Evolutionary conservation across 2,797 vertebrate genomes (phyloP), one percentile per base, ranked within the genome.

Genomic region (Cirrhinus molitorella): DNA sequence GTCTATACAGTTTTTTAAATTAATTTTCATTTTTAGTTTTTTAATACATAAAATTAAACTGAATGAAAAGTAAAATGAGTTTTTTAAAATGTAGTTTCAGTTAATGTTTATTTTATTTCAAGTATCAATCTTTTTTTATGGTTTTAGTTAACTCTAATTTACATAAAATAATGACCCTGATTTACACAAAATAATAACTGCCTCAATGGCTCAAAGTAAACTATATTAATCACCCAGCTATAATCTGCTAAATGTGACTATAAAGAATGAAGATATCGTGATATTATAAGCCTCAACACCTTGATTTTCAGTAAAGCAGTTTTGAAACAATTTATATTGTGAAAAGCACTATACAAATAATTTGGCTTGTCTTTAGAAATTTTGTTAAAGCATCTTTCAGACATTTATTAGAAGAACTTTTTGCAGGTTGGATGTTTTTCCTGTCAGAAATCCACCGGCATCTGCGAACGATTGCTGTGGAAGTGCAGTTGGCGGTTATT

Each of bases 361-460:
- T 61, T 55, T n/a, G 53, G n/a, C 53, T 11, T 55, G 8, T 53
- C 51, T 53, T n/a, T 53, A 19, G 19, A 55, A 55, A n/a, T 55
- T 25, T 9, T 25, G 13, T 61, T 61, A 23, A 25, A 59, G 59
- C 63, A 11, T 5, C 17, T 37, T 66, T 21, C 31, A 21, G 45
- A 8, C 25, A 10, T 37, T 34, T 6, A 28, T n/a, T 57, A 37
- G 51, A 74, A 34, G 47, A 73, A 51, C 47, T 63, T 21, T 34
- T 21, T 9, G 49, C 49, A 37, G 14, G 31, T 21, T 23, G 12
- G 12, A 37, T 53, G 25, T 49, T 28, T 79, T n/a, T 63, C 43
- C 55, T 81, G 79, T 17, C n/a, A 53, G 53, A 63, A 34, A 31
- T 68, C 71, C 45, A 37, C 31, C 37, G 65, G 47, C 70, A 51